Base-by-base conservation (phyloP, 2,797 vertebrate genomes). In the Hypotaenidia okinawae region DNA sequence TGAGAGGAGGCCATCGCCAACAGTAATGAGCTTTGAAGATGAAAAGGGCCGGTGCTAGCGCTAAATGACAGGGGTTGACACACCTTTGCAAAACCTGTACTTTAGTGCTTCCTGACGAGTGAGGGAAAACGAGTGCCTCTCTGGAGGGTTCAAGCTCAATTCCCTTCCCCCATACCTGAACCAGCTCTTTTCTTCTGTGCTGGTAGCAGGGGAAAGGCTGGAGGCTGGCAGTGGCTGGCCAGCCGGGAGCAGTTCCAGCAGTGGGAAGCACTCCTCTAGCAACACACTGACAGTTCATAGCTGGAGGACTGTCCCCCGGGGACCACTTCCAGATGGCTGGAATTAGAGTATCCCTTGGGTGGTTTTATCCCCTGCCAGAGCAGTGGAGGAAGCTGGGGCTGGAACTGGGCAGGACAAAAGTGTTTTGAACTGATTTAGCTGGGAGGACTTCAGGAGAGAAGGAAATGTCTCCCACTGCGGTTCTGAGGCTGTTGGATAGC, bases 251-350 rank as follows among this genome's bases (percentile, higher is more conserved):
- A 67, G 68, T 81, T 96, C 67, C 74, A 83, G 80, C 77, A 87
- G 77, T 6, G 1, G 77, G 77, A 85, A 87, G 80, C 30, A 21
- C 70, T 89, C 86, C 54, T 70, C 80, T 86, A 83, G 63, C 86
- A 94, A 69, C 51, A 78, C 11, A 11, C 54, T 81, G 75, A 39
- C 43, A 33, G 45, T 57, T 88, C 1, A 1, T 79, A 94, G 59
- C 78, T 75, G 54, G 35, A 86, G 52, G 47, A 69, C 61, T 3
- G 5, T 84, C 32, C 68, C 68, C 30, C 3, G 0, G 87, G 73
- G 73, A 59, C 27, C 51, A 25, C 52, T 51, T 82, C 92, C 90
- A 92, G 87, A 92, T 95, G 96, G 68, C 72, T 84, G 52, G 55
- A 43, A 61, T 92, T 47, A 92, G 55, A 88, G 23, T 64, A 37